Evolutionary conservation across 2,888 invertebrate species (phyloP), one percentile per base, ranked within the genome.

Genomic region (Acanthacorydalis orientalis): DNA sequence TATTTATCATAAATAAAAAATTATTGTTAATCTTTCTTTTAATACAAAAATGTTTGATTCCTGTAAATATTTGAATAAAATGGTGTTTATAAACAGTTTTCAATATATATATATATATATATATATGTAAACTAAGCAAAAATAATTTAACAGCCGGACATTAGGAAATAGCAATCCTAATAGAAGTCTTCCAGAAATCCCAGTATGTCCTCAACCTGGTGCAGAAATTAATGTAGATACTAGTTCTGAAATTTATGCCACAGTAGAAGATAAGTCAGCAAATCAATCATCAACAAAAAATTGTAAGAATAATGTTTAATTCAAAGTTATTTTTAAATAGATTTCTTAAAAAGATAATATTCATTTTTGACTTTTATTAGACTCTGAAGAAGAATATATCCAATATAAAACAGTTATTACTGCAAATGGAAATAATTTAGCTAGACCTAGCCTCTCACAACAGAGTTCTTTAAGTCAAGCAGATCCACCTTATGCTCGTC

Each of bases 131-230:
- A n/a, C n/a, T n/a, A n/a, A 23, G 6, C 23, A 23, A 23, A 23
- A 4, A 23, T 23, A 4, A 23, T 23, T 23, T 23, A 38, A 45
- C 48, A 50, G 8, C 51, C 69, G 68, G 53, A 62, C 68, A 7
- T 63, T 65, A 47, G 65, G 64, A 37, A 67, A 72, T 31, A 68
- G 65, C 43, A 70, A 73, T 53, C 73, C 79, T 53, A 82, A 86
- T 59, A 70, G 88, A 56, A 88, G 89, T 66, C 70, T 89, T 52
- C 89, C 89, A 31, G 89, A 89, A 62, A 86, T 89, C 58, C 84
- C 88, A 8, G 76, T 81, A 31, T 80, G 67, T 52, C 67, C 79
- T 34, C 77, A 79, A 56, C 71, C 70, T 52, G 74, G 74, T 55
- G 68, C 69, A 15, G 46, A 46, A 6, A 31, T 44, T n/a, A 33